phyloP scores from a whole-genome alignment of 2,797 vertebrate species.

The Galago senegalensis region DNA sequence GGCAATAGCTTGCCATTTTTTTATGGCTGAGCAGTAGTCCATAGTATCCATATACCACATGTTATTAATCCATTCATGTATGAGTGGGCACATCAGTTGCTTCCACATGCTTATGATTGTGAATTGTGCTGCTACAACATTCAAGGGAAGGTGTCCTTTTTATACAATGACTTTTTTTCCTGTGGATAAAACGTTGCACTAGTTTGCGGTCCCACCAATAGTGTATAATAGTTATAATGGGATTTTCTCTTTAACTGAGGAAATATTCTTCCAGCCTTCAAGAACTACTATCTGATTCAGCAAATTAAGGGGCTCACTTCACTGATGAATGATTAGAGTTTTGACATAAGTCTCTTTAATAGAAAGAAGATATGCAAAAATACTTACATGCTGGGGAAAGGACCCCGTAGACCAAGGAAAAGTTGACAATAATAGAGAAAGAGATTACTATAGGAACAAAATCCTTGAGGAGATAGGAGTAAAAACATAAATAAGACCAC shows the following conservation, averaged over 20 bases:
- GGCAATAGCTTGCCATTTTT: too few relatives aligned
- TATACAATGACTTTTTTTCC: too few relatives aligned
- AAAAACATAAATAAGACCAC: neutral
- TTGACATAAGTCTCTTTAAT: neutral
- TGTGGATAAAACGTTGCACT: too few relatives aligned
- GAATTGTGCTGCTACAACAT: too few relatives aligned
- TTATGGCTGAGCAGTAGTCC: too few relatives aligned
- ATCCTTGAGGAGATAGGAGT: neutral
- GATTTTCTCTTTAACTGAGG: neutral
- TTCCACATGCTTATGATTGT: too few relatives aligned
- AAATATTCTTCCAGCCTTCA: neutral
- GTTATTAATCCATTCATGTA: too few relatives aligned
- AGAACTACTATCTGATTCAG: slow-evolving; percentile 24
- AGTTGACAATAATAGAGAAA: neutral
- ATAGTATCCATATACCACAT: too few relatives aligned
- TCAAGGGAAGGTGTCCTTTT: too few relatives aligned
- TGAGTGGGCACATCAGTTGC: too few relatives aligned
- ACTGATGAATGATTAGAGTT: neutral
- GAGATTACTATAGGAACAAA: neutral
- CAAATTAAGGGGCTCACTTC: neutral
- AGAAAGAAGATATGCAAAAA: neutral
- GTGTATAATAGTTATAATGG: too few relatives aligned
- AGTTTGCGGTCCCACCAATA: too few relatives aligned
- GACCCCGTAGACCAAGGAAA: neutral
- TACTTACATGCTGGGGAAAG: neutral